Evolutionary conservation across 1,140 invertebrate species (phyloP).

Genomic region (Drosophila carrolli): DNA sequence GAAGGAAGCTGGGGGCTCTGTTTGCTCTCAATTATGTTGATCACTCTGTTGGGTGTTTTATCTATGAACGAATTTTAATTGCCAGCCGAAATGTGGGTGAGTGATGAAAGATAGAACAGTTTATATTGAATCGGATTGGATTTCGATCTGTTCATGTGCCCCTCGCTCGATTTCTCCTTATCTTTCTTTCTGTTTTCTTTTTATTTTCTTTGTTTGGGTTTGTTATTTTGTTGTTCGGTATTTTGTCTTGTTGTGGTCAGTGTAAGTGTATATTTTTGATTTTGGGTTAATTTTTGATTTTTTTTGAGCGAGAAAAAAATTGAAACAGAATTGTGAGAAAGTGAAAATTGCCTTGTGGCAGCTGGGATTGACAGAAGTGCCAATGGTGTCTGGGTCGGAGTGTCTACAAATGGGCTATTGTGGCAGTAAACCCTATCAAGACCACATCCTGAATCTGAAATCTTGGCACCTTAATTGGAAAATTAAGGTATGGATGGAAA

Average conservation of each 20-base stretch:
- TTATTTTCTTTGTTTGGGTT: neutral
- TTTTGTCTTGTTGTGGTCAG: constrained; percentile 13
- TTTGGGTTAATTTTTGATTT: constrained; percentile 56
- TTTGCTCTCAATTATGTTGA: too few relatives aligned
- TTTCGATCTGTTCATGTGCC: neutral
- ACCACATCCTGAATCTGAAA: neutral
- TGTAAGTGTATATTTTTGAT: constrained; percentile 48
- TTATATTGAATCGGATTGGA: neutral
- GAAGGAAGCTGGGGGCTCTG: too few relatives aligned
- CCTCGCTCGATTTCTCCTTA: neutral
- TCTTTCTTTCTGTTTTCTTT: neutral
- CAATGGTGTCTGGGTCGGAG: constrained; percentile 38
- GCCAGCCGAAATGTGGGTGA: neutral
- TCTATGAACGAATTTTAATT: neutral
- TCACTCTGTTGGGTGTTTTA: too few relatives aligned
- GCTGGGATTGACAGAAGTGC: constrained; percentile 23
- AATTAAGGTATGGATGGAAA: too few relatives aligned
- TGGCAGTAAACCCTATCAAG: neutral
- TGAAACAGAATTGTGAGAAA: constrained; percentile 64
- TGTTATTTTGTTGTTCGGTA: constrained; percentile 15
- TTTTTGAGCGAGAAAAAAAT: constrained; percentile 63
- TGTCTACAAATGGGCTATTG: neutral
- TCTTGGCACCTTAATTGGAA: neutral
- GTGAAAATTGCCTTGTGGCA: constrained; percentile 37
- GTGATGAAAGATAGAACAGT: neutral